These are phyloP conservation scores for Xestia xanthographa DNA, from an alignment of 2,888 invertebrate species.

Conservation along the genomic window DNA sequence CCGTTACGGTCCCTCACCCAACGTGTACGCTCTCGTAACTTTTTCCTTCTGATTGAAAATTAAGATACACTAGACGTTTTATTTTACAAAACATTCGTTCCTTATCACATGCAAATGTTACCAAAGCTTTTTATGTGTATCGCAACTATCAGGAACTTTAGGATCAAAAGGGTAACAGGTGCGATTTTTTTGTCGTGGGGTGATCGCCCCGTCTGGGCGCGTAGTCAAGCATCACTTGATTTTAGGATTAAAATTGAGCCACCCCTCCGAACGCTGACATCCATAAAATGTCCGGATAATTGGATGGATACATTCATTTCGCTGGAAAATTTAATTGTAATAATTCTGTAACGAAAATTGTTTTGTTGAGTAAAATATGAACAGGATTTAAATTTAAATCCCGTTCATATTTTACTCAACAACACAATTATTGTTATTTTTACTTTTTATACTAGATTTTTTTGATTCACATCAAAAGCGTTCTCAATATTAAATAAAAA, in stretches of 20 bases:
- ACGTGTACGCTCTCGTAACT: conserved; percentile 21
- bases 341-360: conserved; percentile 27
- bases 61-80: conserved; percentile 60
- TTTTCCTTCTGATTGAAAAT: conserved; percentile 59
- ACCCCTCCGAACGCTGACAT: conserved; percentile 58
- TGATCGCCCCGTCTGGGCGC: conserved; percentile 36
- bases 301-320: conserved; percentile 52
- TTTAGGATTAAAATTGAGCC: conserved; percentile 54
- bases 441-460: not conserved
- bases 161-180: conserved; percentile 62
- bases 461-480: not conserved
- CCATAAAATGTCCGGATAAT: conserved; percentile 64
- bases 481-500: not conserved
- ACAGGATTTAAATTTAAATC: conserved; percentile 4
- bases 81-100: conserved; percentile 64
- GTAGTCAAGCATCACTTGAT: conserved; percentile 65
- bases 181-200: conserved; percentile 49
- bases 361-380: conserved; percentile 21
- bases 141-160: conserved; percentile 48
- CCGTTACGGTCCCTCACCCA: conserved; percentile 35
- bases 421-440: too few relatives aligned
- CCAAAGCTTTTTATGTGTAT: conserved; percentile 54
- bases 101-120: conserved; percentile 64
- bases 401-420: too few relatives aligned
- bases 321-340: conserved; percentile 56